Percentiles rank a stretch among this genome's conserved stretches.
Conservation (phyloP, 1,140 invertebrate species). For the Ceratoteleas bidentatus region DNA sequence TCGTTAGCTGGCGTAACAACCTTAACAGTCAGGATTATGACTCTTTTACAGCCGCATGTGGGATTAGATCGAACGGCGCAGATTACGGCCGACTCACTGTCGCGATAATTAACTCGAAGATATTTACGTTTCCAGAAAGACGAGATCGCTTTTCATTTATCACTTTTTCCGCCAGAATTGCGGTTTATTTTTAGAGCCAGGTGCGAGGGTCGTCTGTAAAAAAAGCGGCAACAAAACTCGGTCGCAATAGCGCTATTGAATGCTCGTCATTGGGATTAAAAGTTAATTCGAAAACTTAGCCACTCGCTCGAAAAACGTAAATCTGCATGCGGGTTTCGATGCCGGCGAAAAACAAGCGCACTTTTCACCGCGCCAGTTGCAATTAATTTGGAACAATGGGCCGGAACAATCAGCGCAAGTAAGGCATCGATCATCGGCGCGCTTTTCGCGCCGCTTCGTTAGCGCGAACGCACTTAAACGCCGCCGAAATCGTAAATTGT, state of each 20-base stretch:
- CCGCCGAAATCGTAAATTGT: constrained; percentile 14
- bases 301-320: not conserved
- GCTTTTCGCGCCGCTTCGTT: constrained; percentile 13
- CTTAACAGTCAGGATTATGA: constrained; percentile 32
- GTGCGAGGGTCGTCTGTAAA: no score
- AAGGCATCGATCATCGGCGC: constrained; percentile 7
- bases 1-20: constrained; percentile 11
- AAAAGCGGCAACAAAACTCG: no score
- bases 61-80: not conserved
- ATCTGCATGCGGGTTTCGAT: not conserved
- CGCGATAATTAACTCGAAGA: constrained; percentile 1
- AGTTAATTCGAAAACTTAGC: no score
- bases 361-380: not conserved
- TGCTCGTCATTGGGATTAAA: no score
- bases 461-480: constrained; percentile 18
- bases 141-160: no score
- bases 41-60: not conserved
- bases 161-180: no score
- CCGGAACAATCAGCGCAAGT: constrained; percentile 19
- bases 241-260: no score
- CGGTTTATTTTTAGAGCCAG: no score
- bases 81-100: not conserved
- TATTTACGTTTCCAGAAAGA: no score
- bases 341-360: not conserved
- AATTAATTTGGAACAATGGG: constrained; percentile 1